Evolutionary conservation across 1,140 invertebrate species (phyloP).

Genomic region (Varroa destructor): DNA sequence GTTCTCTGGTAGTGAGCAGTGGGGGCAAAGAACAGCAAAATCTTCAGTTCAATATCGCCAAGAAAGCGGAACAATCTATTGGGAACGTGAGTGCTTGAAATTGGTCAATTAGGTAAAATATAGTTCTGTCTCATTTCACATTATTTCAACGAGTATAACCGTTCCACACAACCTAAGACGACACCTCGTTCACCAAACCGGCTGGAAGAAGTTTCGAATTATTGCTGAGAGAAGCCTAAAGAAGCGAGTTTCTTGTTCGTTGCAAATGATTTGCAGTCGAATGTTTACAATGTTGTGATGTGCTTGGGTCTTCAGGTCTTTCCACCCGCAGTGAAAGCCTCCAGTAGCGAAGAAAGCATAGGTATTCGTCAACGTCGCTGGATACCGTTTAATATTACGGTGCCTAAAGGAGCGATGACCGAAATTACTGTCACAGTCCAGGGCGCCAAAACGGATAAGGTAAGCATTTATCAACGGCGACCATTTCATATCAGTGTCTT

Average conservation of each 20-base stretch:
- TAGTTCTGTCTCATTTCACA: too few relatives aligned
- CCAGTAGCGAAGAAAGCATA: constrained; percentile 28
- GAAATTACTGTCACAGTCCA: constrained; percentile 31
- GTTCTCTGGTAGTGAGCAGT: constrained; percentile 5
- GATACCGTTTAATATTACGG: constrained; percentile 34
- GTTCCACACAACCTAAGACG: too few relatives aligned
- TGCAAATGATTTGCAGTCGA: too few relatives aligned
- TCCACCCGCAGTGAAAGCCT: constrained; percentile 29
- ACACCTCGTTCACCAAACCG: too few relatives aligned
- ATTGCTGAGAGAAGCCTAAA: too few relatives aligned
- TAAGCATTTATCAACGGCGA: neutral
- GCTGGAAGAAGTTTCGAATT: too few relatives aligned
- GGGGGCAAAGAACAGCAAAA: constrained; percentile 9
- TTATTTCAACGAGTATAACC: too few relatives aligned
- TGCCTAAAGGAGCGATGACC: constrained; percentile 33
- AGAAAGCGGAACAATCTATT: constrained; percentile 10
- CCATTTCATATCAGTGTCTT: too few relatives aligned
- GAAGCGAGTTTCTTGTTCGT: too few relatives aligned
- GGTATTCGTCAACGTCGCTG: constrained; percentile 34
- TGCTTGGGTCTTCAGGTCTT: neutral
- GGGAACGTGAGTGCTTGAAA: neutral
- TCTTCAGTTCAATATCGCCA: neutral
- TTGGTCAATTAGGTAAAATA: too few relatives aligned
- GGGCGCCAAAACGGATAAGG: constrained; percentile 31
- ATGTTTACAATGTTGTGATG: neutral